These are phyloP conservation scores for Xiphorhynchus erythropygius DNA, from an alignment of 2,797 vertebrate species.

Conservation along the genomic window DNA sequence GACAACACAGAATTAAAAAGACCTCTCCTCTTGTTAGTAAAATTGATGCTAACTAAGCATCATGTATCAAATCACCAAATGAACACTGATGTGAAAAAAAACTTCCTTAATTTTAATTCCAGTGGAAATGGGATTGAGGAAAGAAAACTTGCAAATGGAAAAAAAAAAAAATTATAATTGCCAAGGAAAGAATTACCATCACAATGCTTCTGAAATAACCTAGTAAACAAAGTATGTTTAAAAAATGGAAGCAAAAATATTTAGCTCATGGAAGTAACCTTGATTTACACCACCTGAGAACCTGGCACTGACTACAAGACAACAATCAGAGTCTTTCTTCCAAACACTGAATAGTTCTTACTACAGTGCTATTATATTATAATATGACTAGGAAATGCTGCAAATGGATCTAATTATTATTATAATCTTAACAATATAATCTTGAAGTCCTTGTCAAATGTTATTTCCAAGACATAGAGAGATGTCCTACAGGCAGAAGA, in stretches of 20 bases:
- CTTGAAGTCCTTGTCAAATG: conserved; percentile 67
- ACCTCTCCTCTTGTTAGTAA: not conserved
- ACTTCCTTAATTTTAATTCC: not conserved
- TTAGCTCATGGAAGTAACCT: not conserved
- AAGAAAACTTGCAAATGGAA: not conserved
- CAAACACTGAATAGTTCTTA: conserved; percentile 26
- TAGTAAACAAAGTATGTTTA: not conserved
- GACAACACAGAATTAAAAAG: not conserved
- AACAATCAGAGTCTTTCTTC: not conserved
- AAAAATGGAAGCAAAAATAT: not conserved
- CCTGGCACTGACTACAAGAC: not conserved
- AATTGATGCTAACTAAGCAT: not conserved
- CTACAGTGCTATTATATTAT: conserved; percentile 36
- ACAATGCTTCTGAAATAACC: not conserved
- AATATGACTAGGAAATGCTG: conserved; percentile 70
- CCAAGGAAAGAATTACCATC: not conserved
- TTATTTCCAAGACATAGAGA: conserved; percentile 71
- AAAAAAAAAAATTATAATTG: not conserved
- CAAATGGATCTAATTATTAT: conserved; percentile 71
- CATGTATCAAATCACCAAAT: not conserved
- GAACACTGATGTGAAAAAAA: not conserved
- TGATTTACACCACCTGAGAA: conserved; percentile 27
- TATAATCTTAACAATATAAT: conserved; percentile 66
- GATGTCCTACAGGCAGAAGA: conserved; percentile 71
- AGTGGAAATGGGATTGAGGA: accelerated